Conservation (phyloP, 2,888 invertebrate genomes). For the Chloroclysta siterata region DNA sequence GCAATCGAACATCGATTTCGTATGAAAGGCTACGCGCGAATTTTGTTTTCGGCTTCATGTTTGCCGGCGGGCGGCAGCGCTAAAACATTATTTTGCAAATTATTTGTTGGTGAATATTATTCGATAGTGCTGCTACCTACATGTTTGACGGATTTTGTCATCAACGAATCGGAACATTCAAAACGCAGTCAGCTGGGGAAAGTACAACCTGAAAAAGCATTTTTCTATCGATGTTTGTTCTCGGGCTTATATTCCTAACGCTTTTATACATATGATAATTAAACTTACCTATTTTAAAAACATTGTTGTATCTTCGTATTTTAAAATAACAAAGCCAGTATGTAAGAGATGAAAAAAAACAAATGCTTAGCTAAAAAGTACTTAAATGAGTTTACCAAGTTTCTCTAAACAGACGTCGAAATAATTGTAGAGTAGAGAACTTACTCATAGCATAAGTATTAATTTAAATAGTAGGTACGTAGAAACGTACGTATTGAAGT, state of each 20-base stretch:
- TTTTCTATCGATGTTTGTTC: neutral
- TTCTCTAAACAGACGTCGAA: neutral
- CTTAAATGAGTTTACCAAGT: neutral
- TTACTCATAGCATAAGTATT: no score
- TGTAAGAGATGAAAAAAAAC: neutral
- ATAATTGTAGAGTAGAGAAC: no score
- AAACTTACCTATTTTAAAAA: no score
- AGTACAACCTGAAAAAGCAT: neutral
- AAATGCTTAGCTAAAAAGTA: neutral
- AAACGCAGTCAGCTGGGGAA: neutral
- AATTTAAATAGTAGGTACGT: no score
- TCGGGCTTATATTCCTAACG: no score
- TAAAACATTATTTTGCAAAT: conserved; percentile 9
- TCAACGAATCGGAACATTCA: neutral
- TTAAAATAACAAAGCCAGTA: no score
- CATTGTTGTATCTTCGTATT: no score
- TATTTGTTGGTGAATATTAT: conserved; percentile 1
- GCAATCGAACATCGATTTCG: conserved; percentile 48
- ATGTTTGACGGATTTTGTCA: neutral
- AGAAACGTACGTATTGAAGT: no score
- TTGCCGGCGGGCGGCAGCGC: conserved; percentile 25
- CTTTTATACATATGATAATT: no score
- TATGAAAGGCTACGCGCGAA: conserved; percentile 37
- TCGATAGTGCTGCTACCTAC: neutral
- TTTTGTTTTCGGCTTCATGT: conserved; percentile 27